These are phyloP conservation scores for Quiscalus mexicanus DNA, from an alignment of 2,113 vertebrate species.

Conservation along the genomic window DNA sequence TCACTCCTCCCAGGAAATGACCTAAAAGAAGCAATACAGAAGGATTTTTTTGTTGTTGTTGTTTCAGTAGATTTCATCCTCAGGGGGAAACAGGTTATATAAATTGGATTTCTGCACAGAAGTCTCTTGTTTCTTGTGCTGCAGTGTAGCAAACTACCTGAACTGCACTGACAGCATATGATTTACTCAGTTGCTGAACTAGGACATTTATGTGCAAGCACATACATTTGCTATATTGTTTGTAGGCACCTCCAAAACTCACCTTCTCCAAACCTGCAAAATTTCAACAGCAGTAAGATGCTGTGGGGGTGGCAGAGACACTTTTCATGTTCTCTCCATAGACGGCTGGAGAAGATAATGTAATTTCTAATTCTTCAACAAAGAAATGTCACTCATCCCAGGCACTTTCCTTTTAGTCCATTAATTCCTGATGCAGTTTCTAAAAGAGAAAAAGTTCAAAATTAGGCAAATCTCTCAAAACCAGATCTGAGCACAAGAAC, in stretches of 20 bases:
- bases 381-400: slow-evolving; percentile 3
- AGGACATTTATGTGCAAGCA: background rate
- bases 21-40: background rate
- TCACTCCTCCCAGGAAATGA: background rate
- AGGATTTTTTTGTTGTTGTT: background rate
- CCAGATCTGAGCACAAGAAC: background rate
- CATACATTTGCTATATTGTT: background rate
- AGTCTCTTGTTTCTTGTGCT: background rate
- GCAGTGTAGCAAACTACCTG: background rate
- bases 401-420: background rate
- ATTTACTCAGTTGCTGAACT: background rate
- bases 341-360: background rate
- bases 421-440: background rate
- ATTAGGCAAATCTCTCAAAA: background rate
- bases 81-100: background rate
- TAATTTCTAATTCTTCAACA: slow-evolving; percentile 2
- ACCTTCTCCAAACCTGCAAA: background rate
- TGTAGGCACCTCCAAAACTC: background rate
- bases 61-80: background rate
- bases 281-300: background rate
- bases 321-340: background rate
- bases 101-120: background rate
- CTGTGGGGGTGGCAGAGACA: background rate
- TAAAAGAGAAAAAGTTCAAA: slow-evolving; percentile 4
- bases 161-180: background rate